Evolutionary conservation across 2,888 invertebrate genomes (phyloP), one percentile per base, ranked within the genome.

Genomic region (Eupithecia subumbrata): DNA sequence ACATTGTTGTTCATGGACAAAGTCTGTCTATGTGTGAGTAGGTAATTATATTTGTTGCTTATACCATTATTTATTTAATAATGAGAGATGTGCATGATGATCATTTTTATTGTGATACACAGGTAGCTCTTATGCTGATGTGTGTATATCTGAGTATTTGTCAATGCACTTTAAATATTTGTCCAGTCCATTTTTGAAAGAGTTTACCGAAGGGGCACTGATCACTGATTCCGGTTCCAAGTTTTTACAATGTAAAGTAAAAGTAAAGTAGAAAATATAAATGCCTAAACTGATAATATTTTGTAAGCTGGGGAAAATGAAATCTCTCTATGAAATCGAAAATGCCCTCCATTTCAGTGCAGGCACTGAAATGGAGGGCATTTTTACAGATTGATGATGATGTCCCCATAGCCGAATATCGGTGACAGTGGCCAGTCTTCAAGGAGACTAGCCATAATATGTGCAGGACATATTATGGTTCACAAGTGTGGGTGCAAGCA

Each of bases 1-100:
- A 70, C 72, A 74, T 74, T 74, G 43, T 74, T 69, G 69, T 45
- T 40, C 64, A 37, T 56, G 56, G 22, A 56, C 22, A 56, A 3
- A n/a, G 52, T 52, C 18, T 18, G 8, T 22, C 56, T 56, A 56
- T 56, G 56, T 56, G 22, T 56, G 56, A 22, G 56, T 22, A 56
- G n/a, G 56, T 56, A 56, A 52, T 52, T n/a, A n/a, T n/a, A n/a
- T n/a, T 52, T 9, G n/a, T n/a, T n/a, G 11, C 4, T 0, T 22
- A 4, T 52, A 52, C 52, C 9, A 56, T 11, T 56, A 56, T 56
- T 52, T 56, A 56, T 56, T 56, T 56, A 11, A n/a, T n/a, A 40
- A 40, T 34, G n/a, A 40, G 40, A 40, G n/a, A n/a, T 52, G 52
- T n/a, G 52, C 52, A 52, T 1, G 5, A 37, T 4, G 5, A 37